A percentile compares a stretch with the other conserved stretches of the same genome.
phyloP scores from a whole-genome alignment of 2,888 invertebrate genomes.

The Nomada hirtipes region DNA sequence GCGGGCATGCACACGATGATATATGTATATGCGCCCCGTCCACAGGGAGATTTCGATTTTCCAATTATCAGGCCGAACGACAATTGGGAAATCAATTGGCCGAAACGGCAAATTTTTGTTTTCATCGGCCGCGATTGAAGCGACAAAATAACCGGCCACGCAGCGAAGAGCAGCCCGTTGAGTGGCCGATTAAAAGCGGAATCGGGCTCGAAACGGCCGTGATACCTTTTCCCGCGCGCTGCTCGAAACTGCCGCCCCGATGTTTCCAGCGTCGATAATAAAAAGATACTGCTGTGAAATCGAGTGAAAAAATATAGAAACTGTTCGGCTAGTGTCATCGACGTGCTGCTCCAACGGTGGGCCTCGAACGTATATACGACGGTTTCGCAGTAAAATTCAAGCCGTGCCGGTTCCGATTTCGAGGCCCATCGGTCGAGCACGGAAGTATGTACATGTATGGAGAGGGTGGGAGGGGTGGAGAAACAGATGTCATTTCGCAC shows the following conservation, averaged over 20 bases:
- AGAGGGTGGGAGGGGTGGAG: constrained; percentile 34
- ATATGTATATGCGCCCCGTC: not conserved
- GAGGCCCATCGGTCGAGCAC: not conserved
- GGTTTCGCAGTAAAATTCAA: not conserved
- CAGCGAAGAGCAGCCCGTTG: constrained; percentile 4
- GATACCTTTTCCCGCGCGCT: constrained; percentile 29
- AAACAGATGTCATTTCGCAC: constrained; percentile 77
- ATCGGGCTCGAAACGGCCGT: constrained; percentile 15
- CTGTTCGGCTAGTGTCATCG: not conserved
- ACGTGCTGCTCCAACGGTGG: not conserved
- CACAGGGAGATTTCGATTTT: constrained; percentile 38
- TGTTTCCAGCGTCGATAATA: not conserved
- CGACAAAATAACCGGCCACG: constrained; percentile 15
- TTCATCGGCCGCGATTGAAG: constrained; percentile 39
- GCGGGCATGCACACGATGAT: not conserved
- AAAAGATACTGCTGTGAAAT: not conserved
- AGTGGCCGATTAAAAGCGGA: constrained; percentile 45
- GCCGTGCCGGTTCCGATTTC: not conserved
- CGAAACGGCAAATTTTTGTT: constrained; percentile 31
- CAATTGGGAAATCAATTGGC: constrained; percentile 39
- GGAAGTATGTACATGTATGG: too few species aligned
- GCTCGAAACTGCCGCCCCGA: constrained; percentile 15
- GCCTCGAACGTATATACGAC: not conserved
- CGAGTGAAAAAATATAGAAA: constrained; percentile 15
- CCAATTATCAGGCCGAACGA: constrained; percentile 38